A percentile compares a stretch with the other conserved stretches of the same genome.
Conservation (phyloP, 2,888 invertebrate genomes). For the Phengaris arion region DNA sequence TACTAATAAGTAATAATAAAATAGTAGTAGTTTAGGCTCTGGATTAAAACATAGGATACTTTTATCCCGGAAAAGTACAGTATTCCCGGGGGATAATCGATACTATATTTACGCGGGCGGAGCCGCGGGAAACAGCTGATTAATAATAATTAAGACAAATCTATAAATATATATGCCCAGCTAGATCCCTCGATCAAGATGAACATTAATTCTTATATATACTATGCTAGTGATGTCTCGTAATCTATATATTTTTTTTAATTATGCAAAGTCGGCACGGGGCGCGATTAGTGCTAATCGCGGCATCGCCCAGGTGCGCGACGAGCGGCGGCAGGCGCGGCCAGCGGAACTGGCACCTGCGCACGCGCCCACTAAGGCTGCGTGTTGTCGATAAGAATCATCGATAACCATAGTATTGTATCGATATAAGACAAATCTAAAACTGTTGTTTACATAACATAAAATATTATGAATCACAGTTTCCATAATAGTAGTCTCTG, state of each 20-base stretch:
- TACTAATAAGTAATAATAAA: too few relatives aligned
- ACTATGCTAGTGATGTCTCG: background rate
- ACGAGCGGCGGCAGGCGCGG: conserved; percentile 50
- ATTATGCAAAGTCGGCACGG: conserved; percentile 18
- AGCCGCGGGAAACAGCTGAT: too few relatives aligned
- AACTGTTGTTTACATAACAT: background rate
- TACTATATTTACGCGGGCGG: too few relatives aligned
- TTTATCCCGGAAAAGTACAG: too few relatives aligned
- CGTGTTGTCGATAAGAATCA: background rate
- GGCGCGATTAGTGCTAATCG: conserved; percentile 50
- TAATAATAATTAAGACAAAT: too few relatives aligned
- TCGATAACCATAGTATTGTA: background rate
- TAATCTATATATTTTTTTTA: conserved; percentile 3
- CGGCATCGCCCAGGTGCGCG: conserved; percentile 61
- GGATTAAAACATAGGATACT: too few relatives aligned
- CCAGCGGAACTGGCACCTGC: conserved; percentile 73
- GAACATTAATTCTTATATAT: background rate
- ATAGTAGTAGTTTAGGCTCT: too few relatives aligned
- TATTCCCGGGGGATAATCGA: too few relatives aligned
- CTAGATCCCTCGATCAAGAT: background rate
- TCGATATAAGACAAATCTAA: background rate
- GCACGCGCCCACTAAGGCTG: conserved; percentile 52
- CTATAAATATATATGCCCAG: background rate
- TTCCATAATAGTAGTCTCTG: too few relatives aligned
- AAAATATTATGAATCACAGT: too few relatives aligned